Evolutionary conservation across 1,140 invertebrate genomes (phyloP), one percentile per base, ranked within the genome.

Genomic region (Pissodes strobi): DNA sequence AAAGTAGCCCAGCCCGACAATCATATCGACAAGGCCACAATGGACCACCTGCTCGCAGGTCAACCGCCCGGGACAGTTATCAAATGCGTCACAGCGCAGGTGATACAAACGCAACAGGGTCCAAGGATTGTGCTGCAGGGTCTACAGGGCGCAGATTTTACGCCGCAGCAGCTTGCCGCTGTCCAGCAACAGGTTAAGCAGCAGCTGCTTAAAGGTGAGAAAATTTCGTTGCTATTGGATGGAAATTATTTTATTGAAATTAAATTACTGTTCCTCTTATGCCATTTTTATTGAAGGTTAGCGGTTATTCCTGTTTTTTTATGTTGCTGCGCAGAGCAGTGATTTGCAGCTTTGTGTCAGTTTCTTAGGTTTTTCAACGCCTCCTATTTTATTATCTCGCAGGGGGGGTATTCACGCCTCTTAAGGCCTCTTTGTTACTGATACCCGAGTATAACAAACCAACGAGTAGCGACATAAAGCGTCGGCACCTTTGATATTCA

Each of bases 141-240:
- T 3, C 76, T 93, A 2, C 88, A 91, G 62, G 90, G 90, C 0
- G 87, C 90, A 45, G 88, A 91, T 65, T 88, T 94, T 62, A 90
- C 91, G 0, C 86, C 85, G 1, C 88, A 91, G 61, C 91, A 94
- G 76, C 72, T 93, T 46, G 83, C 86, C 0, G 82, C 90, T 60
- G 89, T 94, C 0, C 91, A 93, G 71, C 88, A 91, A 69, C 91
- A 94, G 82, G 91, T 94, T 1, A 93, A 93, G 79, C 90, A 92
- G 71, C 91, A 93, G 74, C 76, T 93, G 25, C 79, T 93, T 25
- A 93, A 92, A 87, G 89, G 89, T 91, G 21, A 38, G 13, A n/a
- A n/a, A n/a, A n/a, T n/a, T 39, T 39, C 5, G 13, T 5, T 10
- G n/a, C 13, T 39, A 12, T 38, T 12, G 2, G 18, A 39, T 6